Percentiles rank a stretch among this genome's conserved stretches.
phyloP scores from a whole-genome alignment of 2,113 vertebrate species.

The Varanus komodoensis region DNA sequence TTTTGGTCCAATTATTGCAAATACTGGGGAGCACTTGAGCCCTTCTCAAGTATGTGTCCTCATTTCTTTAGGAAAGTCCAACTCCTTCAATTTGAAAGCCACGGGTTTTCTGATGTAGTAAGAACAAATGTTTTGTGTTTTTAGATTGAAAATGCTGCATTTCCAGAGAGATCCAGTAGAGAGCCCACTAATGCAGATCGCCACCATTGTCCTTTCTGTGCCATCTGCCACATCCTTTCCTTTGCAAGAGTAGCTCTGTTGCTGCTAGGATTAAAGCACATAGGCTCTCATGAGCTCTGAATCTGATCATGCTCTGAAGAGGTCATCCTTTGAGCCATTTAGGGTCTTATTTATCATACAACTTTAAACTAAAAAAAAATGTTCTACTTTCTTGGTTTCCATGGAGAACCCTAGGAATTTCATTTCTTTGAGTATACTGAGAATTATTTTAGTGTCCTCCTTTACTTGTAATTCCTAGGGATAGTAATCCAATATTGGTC shows the following conservation, averaged over 20 bases:
- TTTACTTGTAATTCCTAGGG: background rate
- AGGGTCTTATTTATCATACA: background rate
- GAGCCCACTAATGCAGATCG: slow-evolving; percentile 1
- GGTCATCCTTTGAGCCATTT: background rate
- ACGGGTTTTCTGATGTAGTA: background rate
- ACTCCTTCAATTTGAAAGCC: background rate
- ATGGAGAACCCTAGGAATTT: background rate
- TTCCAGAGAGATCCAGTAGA: slow-evolving; percentile 4
- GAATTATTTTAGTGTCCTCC: background rate
- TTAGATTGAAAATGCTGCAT: background rate
- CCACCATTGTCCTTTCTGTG: background rate
- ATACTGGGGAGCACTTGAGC: background rate
- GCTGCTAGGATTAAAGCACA: background rate
- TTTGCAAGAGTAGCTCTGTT: slow-evolving; percentile 26
- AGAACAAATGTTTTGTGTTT: slow-evolving; percentile 16
- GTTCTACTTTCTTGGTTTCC: background rate
- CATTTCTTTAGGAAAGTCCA: background rate
- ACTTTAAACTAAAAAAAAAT: background rate
- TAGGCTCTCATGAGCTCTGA: slow-evolving; percentile 6
- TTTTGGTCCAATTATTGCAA: background rate
- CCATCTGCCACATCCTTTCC: background rate
- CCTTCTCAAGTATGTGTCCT: background rate
- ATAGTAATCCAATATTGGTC: too few species aligned
- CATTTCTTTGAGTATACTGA: background rate
- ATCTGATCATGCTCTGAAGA: background rate